Evolutionary conservation across 2,797 vertebrate species (phyloP).

Genomic region (Hapalemur alaotrensis): DNA sequence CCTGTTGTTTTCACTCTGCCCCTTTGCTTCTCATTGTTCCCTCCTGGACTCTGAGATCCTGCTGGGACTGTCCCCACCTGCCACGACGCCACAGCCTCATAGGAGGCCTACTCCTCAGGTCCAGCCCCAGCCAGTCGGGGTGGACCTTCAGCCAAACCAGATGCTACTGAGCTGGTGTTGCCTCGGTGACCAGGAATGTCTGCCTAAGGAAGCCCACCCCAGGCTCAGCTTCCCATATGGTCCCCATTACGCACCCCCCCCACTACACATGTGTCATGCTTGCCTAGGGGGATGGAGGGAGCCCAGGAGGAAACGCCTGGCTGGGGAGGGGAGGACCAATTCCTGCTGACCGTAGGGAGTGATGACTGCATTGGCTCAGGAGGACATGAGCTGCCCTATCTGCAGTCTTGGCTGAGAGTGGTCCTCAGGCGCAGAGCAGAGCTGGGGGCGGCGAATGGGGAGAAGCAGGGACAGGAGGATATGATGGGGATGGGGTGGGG

Average conservation of each 20-base stretch:
- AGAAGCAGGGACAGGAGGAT: not conserved
- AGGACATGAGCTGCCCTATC: not conserved
- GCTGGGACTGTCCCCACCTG: not conserved
- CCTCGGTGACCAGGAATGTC: constrained; percentile 69
- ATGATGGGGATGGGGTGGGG: not conserved
- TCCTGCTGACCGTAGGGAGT: not conserved
- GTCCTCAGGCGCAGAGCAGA: not conserved
- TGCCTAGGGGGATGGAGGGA: not conserved
- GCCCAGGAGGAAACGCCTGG: not conserved
- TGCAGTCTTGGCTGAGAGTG: not conserved
- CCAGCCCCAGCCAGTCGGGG: constrained; percentile 1
- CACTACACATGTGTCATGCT: not conserved
- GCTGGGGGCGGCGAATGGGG: not conserved
- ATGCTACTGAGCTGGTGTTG: constrained; percentile 20
- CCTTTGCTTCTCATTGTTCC: not conserved
- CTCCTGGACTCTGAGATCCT: not conserved
- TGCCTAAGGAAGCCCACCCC: constrained; percentile 20
- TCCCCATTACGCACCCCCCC: not conserved
- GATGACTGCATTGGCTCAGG: not conserved
- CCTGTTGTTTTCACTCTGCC: not conserved
- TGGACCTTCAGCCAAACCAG: not conserved
- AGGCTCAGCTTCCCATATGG: constrained; percentile 41
- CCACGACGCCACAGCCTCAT: not conserved
- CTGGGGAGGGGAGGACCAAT: not conserved
- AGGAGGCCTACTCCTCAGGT: not conserved